These are phyloP conservation scores for Tetraodon nigroviridis DNA, from an alignment of 2,113 vertebrate genomes.

Conservation along the genomic window DNA sequence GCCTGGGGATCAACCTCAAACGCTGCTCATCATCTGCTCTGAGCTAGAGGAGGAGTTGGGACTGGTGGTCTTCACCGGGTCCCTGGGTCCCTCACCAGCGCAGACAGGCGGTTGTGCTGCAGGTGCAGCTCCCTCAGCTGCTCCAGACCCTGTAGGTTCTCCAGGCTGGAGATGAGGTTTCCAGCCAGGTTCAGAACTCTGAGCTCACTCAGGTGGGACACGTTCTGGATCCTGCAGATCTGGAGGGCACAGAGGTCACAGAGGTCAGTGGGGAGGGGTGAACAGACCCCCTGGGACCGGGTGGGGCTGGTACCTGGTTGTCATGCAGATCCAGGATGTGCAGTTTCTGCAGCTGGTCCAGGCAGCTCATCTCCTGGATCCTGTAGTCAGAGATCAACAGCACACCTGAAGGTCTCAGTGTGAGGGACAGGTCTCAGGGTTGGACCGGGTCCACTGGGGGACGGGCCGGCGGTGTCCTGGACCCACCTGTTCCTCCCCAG, in stretches of 20 bases:
- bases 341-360: constrained; percentile 82
- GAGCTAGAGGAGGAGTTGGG: too few species aligned
- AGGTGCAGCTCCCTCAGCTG: constrained; percentile 89
- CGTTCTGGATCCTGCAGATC: constrained; percentile 87
- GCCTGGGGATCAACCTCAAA: too few species aligned
- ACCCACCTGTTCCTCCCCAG: constrained; percentile 91
- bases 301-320: constrained; percentile 83
- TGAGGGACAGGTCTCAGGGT: not conserved
- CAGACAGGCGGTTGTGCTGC: constrained; percentile 82
- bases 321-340: constrained; percentile 92
- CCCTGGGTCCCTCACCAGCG: constrained; percentile 80
- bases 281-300: too few species aligned
- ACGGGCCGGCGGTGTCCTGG: too few species aligned
- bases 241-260: constrained; percentile 58
- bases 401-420: not conserved
- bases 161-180: constrained; percentile 81
- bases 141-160: constrained; percentile 84
- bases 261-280: too few species aligned
- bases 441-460: too few species aligned
- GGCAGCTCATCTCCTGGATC: constrained; percentile 84
- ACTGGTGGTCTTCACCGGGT: too few species aligned
- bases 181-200: constrained; percentile 89
- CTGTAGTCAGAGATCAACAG: constrained; percentile 67
- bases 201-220: constrained; percentile 82
- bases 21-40: too few species aligned